Evolutionary conservation across 2,797 vertebrate species (phyloP).

Genomic region (Pachyuromys duprasi): DNA sequence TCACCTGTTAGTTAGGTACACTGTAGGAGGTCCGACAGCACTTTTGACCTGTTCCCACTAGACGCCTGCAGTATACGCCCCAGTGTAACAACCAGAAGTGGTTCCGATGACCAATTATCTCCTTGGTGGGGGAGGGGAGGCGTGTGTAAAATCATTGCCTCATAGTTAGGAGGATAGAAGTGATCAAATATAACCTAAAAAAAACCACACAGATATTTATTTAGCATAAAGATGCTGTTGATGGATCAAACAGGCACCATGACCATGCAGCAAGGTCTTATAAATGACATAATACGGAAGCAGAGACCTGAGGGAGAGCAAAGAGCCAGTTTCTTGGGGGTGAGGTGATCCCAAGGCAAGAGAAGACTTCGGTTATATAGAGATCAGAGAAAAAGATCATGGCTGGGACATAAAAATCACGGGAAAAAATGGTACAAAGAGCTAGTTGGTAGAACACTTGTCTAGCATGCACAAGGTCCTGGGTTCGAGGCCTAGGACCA

Average conservation of each 20-base stretch:
- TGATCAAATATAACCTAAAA: background rate
- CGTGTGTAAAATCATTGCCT: background rate
- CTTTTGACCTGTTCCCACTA: background rate
- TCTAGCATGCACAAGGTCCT: background rate
- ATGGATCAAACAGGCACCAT: background rate
- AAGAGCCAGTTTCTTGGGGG: background rate
- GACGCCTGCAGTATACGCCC: background rate
- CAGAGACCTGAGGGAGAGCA: background rate
- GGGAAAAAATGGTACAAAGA: background rate
- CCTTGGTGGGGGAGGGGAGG: background rate
- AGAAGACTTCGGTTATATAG: background rate
- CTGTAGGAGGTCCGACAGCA: background rate
- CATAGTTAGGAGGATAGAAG: background rate
- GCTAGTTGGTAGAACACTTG: background rate
- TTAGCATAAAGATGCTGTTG: background rate
- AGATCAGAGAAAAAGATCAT: background rate
- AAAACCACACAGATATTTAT: constrained; percentile 4
- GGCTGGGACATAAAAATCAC: background rate
- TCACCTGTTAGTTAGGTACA: background rate
- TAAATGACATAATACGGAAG: background rate
- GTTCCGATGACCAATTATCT: background rate
- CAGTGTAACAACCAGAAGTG: background rate
- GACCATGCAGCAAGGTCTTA: background rate
- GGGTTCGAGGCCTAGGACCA: background rate
- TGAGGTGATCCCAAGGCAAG: background rate